Conservation (phyloP, 2,113 vertebrate species). For the Brachirus orientalis region DNA sequence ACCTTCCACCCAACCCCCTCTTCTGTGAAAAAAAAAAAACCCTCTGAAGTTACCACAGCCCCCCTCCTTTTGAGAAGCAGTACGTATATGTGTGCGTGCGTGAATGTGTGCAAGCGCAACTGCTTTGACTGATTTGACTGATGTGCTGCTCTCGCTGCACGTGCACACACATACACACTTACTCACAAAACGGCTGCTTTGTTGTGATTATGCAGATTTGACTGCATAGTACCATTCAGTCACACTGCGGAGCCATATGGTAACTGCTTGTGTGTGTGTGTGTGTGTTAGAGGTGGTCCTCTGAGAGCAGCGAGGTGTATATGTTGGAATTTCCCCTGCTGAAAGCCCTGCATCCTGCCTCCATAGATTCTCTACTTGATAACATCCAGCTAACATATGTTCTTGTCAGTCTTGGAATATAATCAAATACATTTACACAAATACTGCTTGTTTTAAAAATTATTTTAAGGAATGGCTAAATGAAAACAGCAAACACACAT, state of each 20-base stretch:
- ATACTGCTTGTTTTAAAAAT: too few relatives aligned
- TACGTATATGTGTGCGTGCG: constrained; percentile 19
- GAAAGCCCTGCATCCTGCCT: constrained; percentile 33
- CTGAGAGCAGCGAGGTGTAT: constrained; percentile 27
- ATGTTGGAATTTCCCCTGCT: constrained; percentile 59
- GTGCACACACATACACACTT: constrained; percentile 8
- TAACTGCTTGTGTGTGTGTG: constrained; percentile 18
- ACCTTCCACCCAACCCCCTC: constrained; percentile 39
- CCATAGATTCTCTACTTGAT: constrained; percentile 16
- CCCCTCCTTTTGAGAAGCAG: constrained; percentile 36
- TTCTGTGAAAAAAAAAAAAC: constrained; percentile 37
- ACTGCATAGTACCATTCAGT: constrained; percentile 29
- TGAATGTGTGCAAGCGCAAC: constrained; percentile 5
- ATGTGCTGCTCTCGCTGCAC: constrained; percentile 42
- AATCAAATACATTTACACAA: too few relatives aligned
- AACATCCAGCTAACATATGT: background rate
- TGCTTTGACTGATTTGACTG: constrained; percentile 30
- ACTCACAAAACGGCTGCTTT: constrained; percentile 46
- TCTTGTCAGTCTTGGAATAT: too few relatives aligned
- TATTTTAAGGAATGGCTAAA: too few relatives aligned
- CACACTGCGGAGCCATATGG: constrained; percentile 51
- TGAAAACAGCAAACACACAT: too few relatives aligned
- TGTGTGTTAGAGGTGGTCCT: constrained; percentile 24
- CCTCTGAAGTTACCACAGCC: constrained; percentile 58
- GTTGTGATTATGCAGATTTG: constrained; percentile 70